Evolutionary conservation across 2,797 vertebrate species (phyloP).

Genomic region (Pogonophryne albipinna): DNA sequence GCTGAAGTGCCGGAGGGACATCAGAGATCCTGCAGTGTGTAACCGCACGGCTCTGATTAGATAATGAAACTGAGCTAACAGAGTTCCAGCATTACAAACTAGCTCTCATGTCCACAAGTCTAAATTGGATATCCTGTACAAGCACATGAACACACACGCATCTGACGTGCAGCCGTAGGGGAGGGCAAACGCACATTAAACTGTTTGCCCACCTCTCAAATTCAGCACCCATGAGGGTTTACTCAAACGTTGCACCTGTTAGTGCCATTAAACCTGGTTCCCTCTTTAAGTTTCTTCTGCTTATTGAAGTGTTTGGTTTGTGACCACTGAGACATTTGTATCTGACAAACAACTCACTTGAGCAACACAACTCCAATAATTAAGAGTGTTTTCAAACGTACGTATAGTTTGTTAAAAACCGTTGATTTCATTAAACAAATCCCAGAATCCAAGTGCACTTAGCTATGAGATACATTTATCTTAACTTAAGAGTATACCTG

Average conservation of each 20-base stretch:
- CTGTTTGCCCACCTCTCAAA: background rate
- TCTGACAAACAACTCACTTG: background rate
- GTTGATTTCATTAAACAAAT: background rate
- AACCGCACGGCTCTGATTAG: slow-evolving; percentile 30
- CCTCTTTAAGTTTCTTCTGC: background rate
- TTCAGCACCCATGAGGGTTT: background rate
- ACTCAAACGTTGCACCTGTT: background rate
- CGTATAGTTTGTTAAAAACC: background rate
- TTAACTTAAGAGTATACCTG: background rate
- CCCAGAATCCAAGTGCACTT: background rate
- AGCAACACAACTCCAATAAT: background rate
- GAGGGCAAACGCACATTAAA: background rate
- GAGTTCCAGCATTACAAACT: slow-evolving; percentile 11
- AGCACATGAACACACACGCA: background rate
- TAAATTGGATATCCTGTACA: slow-evolving; percentile 7
- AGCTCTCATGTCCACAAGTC: background rate
- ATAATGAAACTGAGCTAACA: slow-evolving; percentile 45
- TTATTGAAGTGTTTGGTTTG: background rate
- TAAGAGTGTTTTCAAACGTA: background rate
- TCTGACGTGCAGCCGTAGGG: background rate
- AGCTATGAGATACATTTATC: no score
- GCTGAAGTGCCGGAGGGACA: slow-evolving; percentile 33
- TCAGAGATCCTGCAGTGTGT: slow-evolving; percentile 32
- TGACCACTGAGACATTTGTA: background rate
- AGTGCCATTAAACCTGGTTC: background rate